Conservation (phyloP, 2,113 vertebrate species). For the Struthio camelus region DNA sequence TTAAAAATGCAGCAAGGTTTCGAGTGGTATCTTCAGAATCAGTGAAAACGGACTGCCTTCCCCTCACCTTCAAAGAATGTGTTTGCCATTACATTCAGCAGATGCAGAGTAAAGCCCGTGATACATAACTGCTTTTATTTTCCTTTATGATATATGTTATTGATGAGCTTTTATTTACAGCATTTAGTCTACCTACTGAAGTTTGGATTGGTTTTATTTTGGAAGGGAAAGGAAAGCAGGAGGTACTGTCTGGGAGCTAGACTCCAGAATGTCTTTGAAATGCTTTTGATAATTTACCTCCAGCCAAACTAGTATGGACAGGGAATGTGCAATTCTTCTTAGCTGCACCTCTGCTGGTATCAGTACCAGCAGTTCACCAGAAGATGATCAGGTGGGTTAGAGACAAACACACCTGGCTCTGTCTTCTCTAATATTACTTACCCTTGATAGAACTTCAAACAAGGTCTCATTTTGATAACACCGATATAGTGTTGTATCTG, state of each 20-base stretch:
- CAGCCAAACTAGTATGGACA: not conserved
- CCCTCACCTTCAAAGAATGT: not conserved
- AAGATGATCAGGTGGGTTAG: not conserved
- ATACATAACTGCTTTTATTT: not conserved
- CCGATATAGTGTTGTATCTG: not conserved
- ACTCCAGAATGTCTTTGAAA: not conserved
- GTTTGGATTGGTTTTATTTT: not conserved
- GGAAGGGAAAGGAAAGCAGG: not conserved
- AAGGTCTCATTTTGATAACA: not conserved
- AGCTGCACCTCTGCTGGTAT: not conserved
- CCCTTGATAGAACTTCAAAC: not conserved
- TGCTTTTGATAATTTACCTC: not conserved
- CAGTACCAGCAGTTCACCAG: not conserved
- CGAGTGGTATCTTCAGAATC: not conserved
- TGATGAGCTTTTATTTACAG: not conserved
- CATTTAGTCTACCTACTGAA: not conserved
- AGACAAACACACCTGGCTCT: not conserved
- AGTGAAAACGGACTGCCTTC: not conserved
- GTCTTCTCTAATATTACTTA: not conserved
- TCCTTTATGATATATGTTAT: not conserved
- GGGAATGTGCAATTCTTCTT: not conserved
- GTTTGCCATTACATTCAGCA: not conserved
- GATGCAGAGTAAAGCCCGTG: not conserved
- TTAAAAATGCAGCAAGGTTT: not conserved
- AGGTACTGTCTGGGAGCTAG: not conserved